Conservation (phyloP, 2,797 vertebrate genomes). For the Cyprinodon diabolis region DNA sequence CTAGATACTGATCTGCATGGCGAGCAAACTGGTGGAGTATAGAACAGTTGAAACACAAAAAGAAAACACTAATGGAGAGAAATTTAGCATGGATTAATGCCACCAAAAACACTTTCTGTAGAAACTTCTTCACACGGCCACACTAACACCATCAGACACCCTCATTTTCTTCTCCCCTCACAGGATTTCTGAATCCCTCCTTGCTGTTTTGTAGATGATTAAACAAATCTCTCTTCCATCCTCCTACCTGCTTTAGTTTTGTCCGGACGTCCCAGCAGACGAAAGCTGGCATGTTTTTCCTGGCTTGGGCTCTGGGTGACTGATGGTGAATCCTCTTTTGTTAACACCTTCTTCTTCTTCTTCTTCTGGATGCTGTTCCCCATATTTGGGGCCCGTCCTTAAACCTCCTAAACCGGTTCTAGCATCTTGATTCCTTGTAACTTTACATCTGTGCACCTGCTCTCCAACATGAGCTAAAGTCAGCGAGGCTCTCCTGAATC, state of each 20-base stretch:
- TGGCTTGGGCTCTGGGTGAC: conserved; percentile 20
- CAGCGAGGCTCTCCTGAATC: conserved; percentile 35
- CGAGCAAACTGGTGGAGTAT: conserved; percentile 13
- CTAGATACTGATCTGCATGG: conserved; percentile 24
- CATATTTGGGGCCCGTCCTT: conserved; percentile 66
- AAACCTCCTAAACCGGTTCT: conserved; percentile 47
- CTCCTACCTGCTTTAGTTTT: conserved; percentile 77
- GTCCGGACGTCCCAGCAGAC: conserved; percentile 69
- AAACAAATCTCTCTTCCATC: background rate
- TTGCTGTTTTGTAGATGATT: too few relatives aligned
- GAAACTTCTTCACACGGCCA: conserved; percentile 17
- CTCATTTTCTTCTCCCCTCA: background rate
- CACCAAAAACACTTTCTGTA: conserved; percentile 37
- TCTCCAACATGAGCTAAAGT: conserved; percentile 35
- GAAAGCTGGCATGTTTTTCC: conserved; percentile 59
- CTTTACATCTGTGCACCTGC: conserved; percentile 52
- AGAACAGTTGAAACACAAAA: conserved; percentile 1
- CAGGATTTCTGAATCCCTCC: background rate
- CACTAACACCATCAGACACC: background rate
- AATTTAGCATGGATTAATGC: conserved; percentile 64
- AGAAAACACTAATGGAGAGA: conserved; percentile 22
- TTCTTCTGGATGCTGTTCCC: conserved; percentile 79
- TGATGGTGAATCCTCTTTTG: background rate
- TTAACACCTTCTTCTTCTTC: conserved; percentile 64
- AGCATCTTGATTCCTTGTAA: conserved; percentile 36